phyloP scores from a whole-genome alignment of 2,797 vertebrate species.

The Gorsachius magnificus region DNA sequence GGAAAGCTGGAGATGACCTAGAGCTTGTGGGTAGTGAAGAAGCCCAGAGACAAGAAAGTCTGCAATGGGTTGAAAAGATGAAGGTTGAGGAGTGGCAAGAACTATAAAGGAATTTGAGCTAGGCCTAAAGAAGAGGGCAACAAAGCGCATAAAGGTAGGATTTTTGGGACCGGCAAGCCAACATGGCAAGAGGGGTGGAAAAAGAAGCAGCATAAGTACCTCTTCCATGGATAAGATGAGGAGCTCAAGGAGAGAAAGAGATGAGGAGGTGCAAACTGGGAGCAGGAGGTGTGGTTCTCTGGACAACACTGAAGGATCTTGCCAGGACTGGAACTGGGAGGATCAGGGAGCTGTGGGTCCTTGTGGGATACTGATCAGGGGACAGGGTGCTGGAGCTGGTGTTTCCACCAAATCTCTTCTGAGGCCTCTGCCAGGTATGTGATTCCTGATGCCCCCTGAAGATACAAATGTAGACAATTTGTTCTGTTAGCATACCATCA shows the following conservation, averaged over 20 bases:
- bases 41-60: neutral
- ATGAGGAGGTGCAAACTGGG: neutral
- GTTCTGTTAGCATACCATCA: neutral
- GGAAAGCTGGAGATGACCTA: neutral
- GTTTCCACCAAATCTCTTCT: neutral
- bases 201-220: neutral
- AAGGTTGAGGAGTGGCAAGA: neutral
- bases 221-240: neutral
- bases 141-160: neutral
- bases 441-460: neutral
- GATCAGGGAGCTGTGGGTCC: neutral
- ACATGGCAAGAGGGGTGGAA: neutral
- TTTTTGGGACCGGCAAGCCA: neutral
- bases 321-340: rapidly evolving
- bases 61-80: neutral
- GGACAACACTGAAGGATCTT: neutral
- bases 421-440: neutral
- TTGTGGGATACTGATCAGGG: neutral
- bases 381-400: neutral
- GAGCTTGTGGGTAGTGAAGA: neutral
- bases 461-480: neutral
- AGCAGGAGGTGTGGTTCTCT: neutral
- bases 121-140: neutral
- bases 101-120: neutral
- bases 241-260: neutral